A percentile compares a stretch with the other conserved stretches of the same genome.
These are phyloP conservation scores for Rana temporaria DNA, from an alignment of 2,113 vertebrate genomes.

Conservation along the genomic window DNA sequence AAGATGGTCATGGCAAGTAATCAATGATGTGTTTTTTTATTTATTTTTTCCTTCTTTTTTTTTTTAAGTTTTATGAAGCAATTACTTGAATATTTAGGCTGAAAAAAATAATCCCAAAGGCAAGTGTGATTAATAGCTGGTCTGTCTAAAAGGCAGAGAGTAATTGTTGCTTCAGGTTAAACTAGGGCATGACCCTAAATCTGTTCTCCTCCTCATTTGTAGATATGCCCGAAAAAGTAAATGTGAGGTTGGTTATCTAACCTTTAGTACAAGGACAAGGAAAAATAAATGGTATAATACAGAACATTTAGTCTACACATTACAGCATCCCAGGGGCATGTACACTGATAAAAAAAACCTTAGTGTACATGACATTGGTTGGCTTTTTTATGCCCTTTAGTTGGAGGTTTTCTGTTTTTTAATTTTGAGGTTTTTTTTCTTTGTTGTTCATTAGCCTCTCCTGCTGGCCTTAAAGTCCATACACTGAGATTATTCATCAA, in stretches of 20 bases:
- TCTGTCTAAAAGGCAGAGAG: slow-evolving; percentile 47
- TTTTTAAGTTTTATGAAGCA: slow-evolving; percentile 52
- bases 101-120: slow-evolving; percentile 48
- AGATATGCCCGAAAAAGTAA: slow-evolving; percentile 22
- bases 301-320: not conserved
- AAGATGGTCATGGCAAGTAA: slow-evolving; percentile 51
- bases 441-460: no score
- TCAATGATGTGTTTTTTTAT: slow-evolving; percentile 25
- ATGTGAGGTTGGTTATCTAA: slow-evolving; percentile 28
- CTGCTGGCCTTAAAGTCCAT: no score
- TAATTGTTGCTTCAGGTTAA: slow-evolving; percentile 54
- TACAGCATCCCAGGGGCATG: not conserved
- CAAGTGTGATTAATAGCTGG: slow-evolving; percentile 51
- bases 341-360: no score
- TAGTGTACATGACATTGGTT: no score
- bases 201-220: slow-evolving; percentile 24
- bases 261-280: not conserved
- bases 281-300: not conserved
- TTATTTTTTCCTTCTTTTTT: not conserved
- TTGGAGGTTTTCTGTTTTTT: no score
- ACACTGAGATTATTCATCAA: no score
- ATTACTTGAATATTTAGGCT: slow-evolving; percentile 53
- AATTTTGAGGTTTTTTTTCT: no score
- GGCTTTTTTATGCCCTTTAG: no score
- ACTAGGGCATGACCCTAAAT: slow-evolving; percentile 50